phyloP scores from a whole-genome alignment of 2,797 vertebrate species.

The Pseudomugil tenellus region DNA sequence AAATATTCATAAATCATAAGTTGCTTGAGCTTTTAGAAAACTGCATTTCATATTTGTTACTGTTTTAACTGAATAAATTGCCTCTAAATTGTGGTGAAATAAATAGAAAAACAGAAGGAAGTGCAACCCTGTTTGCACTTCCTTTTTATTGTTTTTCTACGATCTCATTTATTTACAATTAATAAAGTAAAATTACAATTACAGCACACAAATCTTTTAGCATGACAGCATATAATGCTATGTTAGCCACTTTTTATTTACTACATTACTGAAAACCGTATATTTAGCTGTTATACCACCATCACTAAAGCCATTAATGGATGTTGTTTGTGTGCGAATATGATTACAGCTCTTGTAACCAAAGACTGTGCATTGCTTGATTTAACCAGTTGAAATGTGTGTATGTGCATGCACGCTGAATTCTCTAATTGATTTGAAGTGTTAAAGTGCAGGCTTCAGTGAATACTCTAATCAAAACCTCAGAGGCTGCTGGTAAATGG shows the following conservation, averaged over 20 bases:
- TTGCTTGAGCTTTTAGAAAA: not conserved
- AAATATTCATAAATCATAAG: conserved; percentile 11
- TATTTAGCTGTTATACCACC: conserved; percentile 21
- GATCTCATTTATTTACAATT: conserved; percentile 3
- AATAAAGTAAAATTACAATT: conserved; percentile 2
- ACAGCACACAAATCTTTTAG: not conserved
- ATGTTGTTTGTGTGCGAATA: conserved; percentile 50
- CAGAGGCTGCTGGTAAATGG: conserved; percentile 46
- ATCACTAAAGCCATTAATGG: conserved; percentile 45
- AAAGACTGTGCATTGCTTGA: conserved; percentile 56
- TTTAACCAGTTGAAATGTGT: conserved; percentile 56
- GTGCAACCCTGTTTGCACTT: conserved; percentile 33
- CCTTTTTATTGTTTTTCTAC: conserved; percentile 22
- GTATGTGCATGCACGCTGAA: conserved; percentile 11
- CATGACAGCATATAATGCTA: not conserved
- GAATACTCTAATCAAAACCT: conserved; percentile 59
- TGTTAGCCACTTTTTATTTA: conserved; percentile 29
- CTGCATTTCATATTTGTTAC: not conserved
- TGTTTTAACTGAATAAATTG: conserved; percentile 12
- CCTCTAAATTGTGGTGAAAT: conserved; percentile 14
- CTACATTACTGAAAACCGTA: conserved; percentile 36
- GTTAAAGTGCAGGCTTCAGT: conserved; percentile 67
- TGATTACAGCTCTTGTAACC: conserved; percentile 52
- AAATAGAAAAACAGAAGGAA: conserved; percentile 47
- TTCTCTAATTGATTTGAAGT: conserved; percentile 71